Conservation (phyloP, 1,140 invertebrate species). For the Trichogramma pretiosum region DNA sequence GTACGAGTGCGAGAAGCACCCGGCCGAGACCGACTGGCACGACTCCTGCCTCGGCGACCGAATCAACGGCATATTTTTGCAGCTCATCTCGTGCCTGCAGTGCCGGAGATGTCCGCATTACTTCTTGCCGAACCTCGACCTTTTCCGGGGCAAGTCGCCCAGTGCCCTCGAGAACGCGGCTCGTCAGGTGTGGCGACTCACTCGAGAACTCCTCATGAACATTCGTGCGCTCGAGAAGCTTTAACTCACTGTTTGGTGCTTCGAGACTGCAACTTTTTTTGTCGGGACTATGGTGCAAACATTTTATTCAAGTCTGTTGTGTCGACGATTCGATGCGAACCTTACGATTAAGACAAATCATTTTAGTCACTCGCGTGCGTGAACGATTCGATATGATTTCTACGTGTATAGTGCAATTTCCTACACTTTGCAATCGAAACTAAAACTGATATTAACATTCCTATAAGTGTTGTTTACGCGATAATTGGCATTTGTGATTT, state of each 20-base stretch:
- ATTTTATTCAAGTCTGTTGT: too few species aligned
- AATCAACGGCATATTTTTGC: constrained; percentile 91
- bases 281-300: too few species aligned
- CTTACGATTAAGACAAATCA: not conserved
- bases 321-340: too few species aligned
- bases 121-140: constrained; percentile 78
- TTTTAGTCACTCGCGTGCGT: too few species aligned
- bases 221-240: constrained; percentile 80
- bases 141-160: constrained; percentile 82
- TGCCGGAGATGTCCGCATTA: constrained; percentile 88
- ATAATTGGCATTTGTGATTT: too few species aligned
- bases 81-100: constrained; percentile 89
- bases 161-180: constrained; percentile 81
- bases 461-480: too few species aligned
- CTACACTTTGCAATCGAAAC: too few species aligned
- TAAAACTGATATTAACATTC: too few species aligned
- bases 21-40: constrained; percentile 84
- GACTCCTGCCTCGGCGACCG: constrained; percentile 80
- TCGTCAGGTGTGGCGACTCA: constrained; percentile 84
- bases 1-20: constrained; percentile 94
- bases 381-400: too few species aligned
- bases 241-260: too few species aligned
- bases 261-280: too few species aligned
- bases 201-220: constrained; percentile 82
- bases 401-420: too few species aligned